These are phyloP conservation scores for Erannis defoliaria DNA, from an alignment of 2,888 invertebrate genomes.

Conservation along the genomic window DNA sequence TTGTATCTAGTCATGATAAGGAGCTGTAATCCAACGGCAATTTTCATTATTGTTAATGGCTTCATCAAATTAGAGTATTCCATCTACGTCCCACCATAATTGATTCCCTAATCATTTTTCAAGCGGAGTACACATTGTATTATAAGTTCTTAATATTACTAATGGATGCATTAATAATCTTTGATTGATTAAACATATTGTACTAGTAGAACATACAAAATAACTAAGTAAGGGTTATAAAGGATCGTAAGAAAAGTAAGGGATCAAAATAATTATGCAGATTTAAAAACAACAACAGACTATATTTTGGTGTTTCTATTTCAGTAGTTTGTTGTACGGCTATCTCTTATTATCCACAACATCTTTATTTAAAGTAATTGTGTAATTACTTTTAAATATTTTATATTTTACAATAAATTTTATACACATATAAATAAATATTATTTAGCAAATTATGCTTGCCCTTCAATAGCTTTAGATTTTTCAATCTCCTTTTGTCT, in stretches of 20 bases:
- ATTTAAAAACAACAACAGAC: not conserved
- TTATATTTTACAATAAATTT: not conserved
- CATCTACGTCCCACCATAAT: not conserved
- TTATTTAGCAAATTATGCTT: slow-evolving; percentile 8
- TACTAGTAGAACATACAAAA: no score
- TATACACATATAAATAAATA: not conserved
- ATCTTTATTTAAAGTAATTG: not conserved
- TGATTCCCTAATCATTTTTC: not conserved
- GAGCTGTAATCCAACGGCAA: not conserved
- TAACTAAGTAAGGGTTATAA: no score
- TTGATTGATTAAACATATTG: not conserved
- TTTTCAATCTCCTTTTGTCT: slow-evolving; percentile 45
- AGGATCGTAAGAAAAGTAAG: no score
- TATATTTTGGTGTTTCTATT: slow-evolving; percentile 7
- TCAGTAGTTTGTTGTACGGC: not conserved
- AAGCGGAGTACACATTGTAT: not conserved
- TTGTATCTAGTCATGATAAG: no score
- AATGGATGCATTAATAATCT: not conserved
- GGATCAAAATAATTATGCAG: not conserved
- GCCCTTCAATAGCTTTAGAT: slow-evolving; percentile 25
- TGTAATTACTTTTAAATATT: not conserved
- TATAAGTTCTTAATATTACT: not conserved
- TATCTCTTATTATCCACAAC: not conserved
- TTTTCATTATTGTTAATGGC: not conserved
- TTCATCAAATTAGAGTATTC: not conserved